Evolutionary conservation across 2,888 invertebrate genomes (phyloP).

Genomic region (Caradrina kadenii): DNA sequence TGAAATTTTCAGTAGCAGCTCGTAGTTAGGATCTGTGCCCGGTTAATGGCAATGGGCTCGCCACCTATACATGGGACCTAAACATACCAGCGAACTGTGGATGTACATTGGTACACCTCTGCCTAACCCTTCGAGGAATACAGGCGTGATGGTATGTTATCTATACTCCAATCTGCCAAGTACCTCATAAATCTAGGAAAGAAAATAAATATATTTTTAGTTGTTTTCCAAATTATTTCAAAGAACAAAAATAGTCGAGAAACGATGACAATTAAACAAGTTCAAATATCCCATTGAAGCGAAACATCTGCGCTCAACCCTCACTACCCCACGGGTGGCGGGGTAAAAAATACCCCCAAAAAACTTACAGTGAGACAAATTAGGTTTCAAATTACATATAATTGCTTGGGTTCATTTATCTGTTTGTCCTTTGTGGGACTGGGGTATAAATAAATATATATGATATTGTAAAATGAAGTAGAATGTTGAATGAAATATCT

Average conservation of each 20-base stretch:
- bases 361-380: slow-evolving; percentile 63
- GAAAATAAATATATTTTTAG: background rate
- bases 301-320: slow-evolving; percentile 68
- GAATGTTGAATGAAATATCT: background rate
- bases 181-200: no score
- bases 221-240: background rate
- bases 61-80: no score
- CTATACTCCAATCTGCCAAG: no score
- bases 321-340: slow-evolving; percentile 62
- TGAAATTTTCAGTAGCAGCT: no score
- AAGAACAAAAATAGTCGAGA: slow-evolving; percentile 59
- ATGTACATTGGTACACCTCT: no score
- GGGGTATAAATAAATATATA: background rate
- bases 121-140: no score
- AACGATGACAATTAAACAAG: slow-evolving; percentile 64
- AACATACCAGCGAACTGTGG: no score
- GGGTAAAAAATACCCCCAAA: slow-evolving; percentile 63
- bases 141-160: no score
- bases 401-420: slow-evolving; percentile 41
- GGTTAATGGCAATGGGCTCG: no score
- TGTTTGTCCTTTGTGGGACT: background rate
- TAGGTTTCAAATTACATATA: slow-evolving; percentile 66
- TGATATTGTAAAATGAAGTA: no score
- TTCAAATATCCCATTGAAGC: slow-evolving; percentile 53
- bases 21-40: no score